phyloP scores from a whole-genome alignment of 1,140 invertebrate genomes.

The Trypoxylus dichotomus region DNA sequence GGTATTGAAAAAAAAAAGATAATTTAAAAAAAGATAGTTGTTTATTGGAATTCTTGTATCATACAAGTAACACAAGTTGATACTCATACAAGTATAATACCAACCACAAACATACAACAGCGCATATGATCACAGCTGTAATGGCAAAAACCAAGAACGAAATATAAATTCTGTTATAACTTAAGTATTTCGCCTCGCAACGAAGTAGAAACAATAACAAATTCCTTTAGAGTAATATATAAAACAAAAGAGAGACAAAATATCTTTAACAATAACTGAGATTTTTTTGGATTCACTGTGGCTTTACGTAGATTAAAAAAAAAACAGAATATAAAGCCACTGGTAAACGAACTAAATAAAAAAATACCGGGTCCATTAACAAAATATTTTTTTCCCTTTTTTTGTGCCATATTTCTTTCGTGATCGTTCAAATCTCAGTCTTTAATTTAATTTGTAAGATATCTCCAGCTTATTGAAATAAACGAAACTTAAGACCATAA shows the following conservation, averaged over 20 bases:
- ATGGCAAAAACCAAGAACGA: constrained; percentile 9
- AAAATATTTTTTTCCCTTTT: neutral
- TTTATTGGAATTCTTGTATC: too few relatives aligned
- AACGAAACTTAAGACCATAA: neutral
- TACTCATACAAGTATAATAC: neutral
- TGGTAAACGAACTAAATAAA: neutral
- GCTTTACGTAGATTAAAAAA: too few relatives aligned
- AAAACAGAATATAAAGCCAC: neutral
- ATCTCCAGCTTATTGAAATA: too few relatives aligned
- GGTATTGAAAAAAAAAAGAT: too few relatives aligned
- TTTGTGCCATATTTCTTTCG: neutral
- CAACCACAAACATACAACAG: neutral
- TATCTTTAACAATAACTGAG: neutral
- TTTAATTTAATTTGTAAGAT: neutral
- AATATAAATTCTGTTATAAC: neutral
- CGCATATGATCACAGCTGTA: neutral
- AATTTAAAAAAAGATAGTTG: too few relatives aligned
- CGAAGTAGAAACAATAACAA: constrained; percentile 1
- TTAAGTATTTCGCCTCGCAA: neutral
- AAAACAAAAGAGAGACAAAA: neutral
- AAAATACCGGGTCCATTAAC: neutral
- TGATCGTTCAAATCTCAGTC: constrained; percentile 10
- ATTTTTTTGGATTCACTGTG: too few relatives aligned
- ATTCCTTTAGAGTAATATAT: neutral
- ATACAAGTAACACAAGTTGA: neutral